Base-by-base conservation (phyloP, 2,888 invertebrate species). In the Halictus quadricinctus region DNA sequence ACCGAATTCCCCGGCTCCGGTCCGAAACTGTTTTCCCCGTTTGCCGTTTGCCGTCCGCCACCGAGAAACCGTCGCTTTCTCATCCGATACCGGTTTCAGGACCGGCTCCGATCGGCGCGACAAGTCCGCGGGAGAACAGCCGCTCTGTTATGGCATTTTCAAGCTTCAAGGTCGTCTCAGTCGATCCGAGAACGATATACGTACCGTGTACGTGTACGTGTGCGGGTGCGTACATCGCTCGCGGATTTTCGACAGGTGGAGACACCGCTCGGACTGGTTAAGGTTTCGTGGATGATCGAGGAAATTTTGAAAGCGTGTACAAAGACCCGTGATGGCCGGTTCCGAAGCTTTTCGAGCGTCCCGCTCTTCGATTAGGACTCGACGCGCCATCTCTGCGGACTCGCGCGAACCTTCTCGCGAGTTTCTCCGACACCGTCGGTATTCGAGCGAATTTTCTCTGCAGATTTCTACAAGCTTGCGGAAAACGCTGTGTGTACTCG, bases 161-260 rank as follows among this genome's bases (percentile, higher is more conserved):
- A 94, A 94, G 94, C 91, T 94, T 94, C 94, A 94, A 94, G 94
- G 94, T 94, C 94, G 93, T 92, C 87, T 91, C 87, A 90, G 91
- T 90, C 50, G 88, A 15, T 87, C 41, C 43, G 41, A 70, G 72
- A 48, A 87, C 88, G 90, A 88, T 84, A 70, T 66, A 50, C 70
- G 78, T 8, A 18, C 81, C 76, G 21, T 12, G 2, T 58, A n/a
- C 58, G 5, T 12, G 58, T 12, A 58, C 10, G 8, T 41, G 29
- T 29, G 29, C 29, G 29, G 0, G 15, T 21, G 36, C 36, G 1
- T 36, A 13, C 1, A 15, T 10, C 21, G 41, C 21, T 41, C 21
- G 41, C 8, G 10, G 21, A 36, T 69, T 25, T 60, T 41, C 79
- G 64, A 58, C 73, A 91, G 92, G 82, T 89, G 91, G 92, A 90